A percentile compares a stretch with the other conserved stretches of the same genome.
Conservation (phyloP, 92 coral and sea anemone genomes). For the Bergia puertoricense region DNA sequence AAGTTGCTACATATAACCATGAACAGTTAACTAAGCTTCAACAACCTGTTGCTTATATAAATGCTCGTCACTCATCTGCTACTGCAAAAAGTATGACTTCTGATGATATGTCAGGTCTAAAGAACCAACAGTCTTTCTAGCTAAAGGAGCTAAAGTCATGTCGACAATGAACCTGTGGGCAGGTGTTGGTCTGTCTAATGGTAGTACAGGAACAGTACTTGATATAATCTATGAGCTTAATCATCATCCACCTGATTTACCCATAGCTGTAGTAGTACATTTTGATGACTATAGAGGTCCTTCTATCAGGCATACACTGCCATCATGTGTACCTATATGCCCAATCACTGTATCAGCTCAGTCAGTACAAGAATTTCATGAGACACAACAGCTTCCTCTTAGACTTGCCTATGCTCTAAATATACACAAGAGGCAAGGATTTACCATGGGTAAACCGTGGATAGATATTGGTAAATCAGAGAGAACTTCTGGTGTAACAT, state of each 20-base stretch:
- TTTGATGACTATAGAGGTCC: conserved; percentile 64
- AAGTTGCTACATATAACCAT: conserved; percentile 34
- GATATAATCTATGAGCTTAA: conserved; percentile 49
- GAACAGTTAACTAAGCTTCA: conserved; percentile 36
- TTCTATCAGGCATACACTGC: conserved; percentile 46
- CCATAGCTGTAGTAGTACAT: conserved; percentile 52
- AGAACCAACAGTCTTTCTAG: conserved; percentile 35
- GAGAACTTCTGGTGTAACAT: conserved; percentile 41
- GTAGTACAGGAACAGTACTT: conserved; percentile 45
- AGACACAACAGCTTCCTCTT: conserved; percentile 31
- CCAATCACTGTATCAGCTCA: conserved; percentile 25
- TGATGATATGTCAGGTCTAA: conserved; percentile 45
- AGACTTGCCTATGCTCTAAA: conserved; percentile 36
- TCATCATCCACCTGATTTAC: conserved; percentile 57
- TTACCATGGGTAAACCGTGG: conserved; percentile 12
- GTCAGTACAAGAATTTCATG: conserved; percentile 14
- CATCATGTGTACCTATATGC: conserved; percentile 38
- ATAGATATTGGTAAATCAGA: conserved; percentile 17
- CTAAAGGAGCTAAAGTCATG: conserved; percentile 44
- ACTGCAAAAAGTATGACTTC: conserved; percentile 45
- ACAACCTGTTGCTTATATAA: conserved; percentile 45
- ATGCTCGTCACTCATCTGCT: conserved; percentile 43
- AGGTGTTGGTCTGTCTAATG: conserved; percentile 43
- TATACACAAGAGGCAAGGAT: conserved; percentile 25
- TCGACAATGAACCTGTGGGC: conserved; percentile 53